A percentile compares a stretch with the other conserved stretches of the same genome.
Evolutionary conservation across 2,113 vertebrate genomes (phyloP).

Genomic region (Crocuta crocuta): DNA sequence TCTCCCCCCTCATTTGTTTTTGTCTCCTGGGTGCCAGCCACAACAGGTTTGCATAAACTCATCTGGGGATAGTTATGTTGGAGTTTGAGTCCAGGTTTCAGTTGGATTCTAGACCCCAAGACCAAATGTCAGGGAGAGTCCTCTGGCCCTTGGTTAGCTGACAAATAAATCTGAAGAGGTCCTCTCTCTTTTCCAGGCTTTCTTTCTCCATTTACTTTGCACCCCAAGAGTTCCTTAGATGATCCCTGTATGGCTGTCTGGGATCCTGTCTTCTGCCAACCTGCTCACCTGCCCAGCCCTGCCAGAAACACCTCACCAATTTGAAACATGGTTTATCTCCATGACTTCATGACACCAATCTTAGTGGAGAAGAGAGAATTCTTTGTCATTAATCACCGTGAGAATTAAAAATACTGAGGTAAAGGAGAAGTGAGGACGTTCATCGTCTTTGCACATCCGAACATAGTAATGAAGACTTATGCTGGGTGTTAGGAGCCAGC

Average conservation of each 20-base stretch:
- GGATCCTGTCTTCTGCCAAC: neutral
- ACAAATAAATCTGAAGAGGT: slow-evolving; percentile 32
- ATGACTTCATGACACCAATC: neutral
- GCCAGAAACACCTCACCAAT: neutral
- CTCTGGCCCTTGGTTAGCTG: neutral
- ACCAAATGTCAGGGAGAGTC: slow-evolving; percentile 7
- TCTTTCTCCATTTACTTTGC: neutral
- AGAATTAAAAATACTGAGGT: neutral
- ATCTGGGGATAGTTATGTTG: slow-evolving; percentile 28
- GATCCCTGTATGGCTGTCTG: neutral
- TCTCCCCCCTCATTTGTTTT: neutral
- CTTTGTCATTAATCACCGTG: neutral
- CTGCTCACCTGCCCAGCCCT: neutral
- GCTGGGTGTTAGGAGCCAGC: neutral
- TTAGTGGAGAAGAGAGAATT: neutral
- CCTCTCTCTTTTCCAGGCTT: neutral
- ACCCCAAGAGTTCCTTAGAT: neutral
- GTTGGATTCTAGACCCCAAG: neutral
- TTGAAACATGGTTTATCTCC: neutral
- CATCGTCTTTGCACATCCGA: neutral
- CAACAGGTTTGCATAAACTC: slow-evolving; percentile 5
- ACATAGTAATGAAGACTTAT: neutral
- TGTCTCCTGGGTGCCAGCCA: neutral
- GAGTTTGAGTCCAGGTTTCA: neutral
- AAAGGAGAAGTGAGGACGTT: neutral